phyloP scores from a whole-genome alignment of 1,140 invertebrate species.

The Pygmarrhopalites habei region DNA sequence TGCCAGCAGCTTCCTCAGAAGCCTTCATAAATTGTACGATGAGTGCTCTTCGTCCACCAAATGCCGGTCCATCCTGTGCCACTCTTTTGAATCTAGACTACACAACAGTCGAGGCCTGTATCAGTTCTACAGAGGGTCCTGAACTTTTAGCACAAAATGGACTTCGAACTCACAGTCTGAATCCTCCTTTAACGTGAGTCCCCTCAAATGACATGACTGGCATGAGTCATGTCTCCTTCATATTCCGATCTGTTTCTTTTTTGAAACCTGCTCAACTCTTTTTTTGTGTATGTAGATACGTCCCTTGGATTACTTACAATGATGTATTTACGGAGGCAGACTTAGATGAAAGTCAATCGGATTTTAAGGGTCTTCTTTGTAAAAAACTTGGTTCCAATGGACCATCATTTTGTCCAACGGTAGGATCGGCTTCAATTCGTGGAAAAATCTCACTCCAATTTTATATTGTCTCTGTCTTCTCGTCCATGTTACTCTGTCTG shows the following conservation, averaged over 20 bases:
- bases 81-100: slow-evolving; percentile 44
- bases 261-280: too few relatives aligned
- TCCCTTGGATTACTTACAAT: slow-evolving; percentile 56
- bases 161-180: slow-evolving; percentile 49
- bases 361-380: background rate
- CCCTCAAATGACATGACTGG: too few relatives aligned
- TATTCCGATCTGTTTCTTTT: too few relatives aligned
- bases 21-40: slow-evolving; percentile 53
- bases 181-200: too few relatives aligned
- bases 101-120: slow-evolving; percentile 42
- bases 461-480: too few relatives aligned
- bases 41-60: slow-evolving; percentile 51
- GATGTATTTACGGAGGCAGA: slow-evolving; percentile 16
- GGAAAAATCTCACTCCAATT: too few relatives aligned
- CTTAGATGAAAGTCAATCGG: background rate
- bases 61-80: slow-evolving; percentile 55
- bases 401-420: background rate
- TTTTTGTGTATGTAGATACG: too few relatives aligned
- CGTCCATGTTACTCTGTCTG: too few relatives aligned
- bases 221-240: too few relatives aligned
- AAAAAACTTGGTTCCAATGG: slow-evolving; percentile 1
- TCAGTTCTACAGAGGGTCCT: slow-evolving; percentile 45
- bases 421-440: too few relatives aligned
- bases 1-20: slow-evolving; percentile 35
- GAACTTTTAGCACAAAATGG: slow-evolving; percentile 51